Percentiles rank a stretch among this genome's conserved stretches.
Conservation (phyloP, 2,113 vertebrate genomes). For the Rhinogobius similis region DNA sequence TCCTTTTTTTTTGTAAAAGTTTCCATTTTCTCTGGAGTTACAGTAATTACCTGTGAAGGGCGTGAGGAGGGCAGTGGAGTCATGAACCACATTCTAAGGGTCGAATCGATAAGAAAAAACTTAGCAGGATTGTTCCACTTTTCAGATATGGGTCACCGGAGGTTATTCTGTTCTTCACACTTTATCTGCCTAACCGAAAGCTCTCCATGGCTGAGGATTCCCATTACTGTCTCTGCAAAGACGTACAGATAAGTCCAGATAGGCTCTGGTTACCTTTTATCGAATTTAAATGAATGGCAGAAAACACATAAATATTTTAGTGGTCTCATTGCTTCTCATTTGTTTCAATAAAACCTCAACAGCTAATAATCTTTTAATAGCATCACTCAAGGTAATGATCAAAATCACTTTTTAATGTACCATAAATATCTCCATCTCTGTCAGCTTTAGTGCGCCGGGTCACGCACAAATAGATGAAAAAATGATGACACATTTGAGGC, state of each 20-base stretch:
- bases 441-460: not conserved
- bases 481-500: not conserved
- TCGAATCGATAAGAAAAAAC: conserved; percentile 6
- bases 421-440: not conserved
- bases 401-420: conserved; percentile 6
- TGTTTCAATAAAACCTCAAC: not conserved
- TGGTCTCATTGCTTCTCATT: not conserved
- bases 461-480: conserved; percentile 4
- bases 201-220: conserved; percentile 1
- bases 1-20: not conserved
- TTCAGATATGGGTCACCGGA: not conserved
- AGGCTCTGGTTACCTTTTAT: not conserved
- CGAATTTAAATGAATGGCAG: not conserved
- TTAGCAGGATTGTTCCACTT: not conserved
- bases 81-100: conserved; percentile 9
- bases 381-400: conserved; percentile 4
- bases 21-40: not conserved
- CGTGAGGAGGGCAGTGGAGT: not conserved
- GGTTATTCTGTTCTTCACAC: not conserved
- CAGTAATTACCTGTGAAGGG: not conserved
- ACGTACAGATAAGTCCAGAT: not conserved
- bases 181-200: not conserved
- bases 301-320: not conserved
- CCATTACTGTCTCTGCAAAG: not conserved
- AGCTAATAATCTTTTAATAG: conserved; percentile 8